A percentile compares a stretch with the other conserved stretches of the same genome.
Evolutionary conservation across 2,888 invertebrate species (phyloP).

Genomic region (Agrochola lota): DNA sequence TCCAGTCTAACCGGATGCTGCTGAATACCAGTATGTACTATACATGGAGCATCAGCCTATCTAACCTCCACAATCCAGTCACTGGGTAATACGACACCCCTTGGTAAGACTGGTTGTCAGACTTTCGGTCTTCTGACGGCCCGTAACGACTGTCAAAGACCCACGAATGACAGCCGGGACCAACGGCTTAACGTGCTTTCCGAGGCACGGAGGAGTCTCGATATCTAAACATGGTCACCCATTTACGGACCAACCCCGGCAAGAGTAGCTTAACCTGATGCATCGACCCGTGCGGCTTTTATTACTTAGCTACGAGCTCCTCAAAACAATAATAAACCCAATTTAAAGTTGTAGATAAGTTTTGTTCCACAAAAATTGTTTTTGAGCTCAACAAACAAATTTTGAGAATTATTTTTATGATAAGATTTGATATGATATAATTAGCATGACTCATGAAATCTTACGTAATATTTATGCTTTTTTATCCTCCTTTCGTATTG

Average conservation of each 20-base stretch:
- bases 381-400: background rate
- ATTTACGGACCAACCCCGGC: background rate
- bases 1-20: too few species aligned
- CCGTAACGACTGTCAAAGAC: too few species aligned
- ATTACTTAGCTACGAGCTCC: background rate
- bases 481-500: background rate
- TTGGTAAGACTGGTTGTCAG: background rate
- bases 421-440: conserved; percentile 20
- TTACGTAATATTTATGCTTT: conserved; percentile 14
- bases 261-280: background rate
- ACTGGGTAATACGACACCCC: background rate
- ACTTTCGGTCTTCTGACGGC: background rate
- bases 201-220: too few species aligned
- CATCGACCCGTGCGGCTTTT: background rate
- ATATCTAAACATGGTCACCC: too few species aligned
- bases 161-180: background rate
- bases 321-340: background rate
- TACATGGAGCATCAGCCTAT: background rate
- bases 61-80: background rate
- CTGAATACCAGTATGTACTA: too few species aligned
- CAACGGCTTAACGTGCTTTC: too few species aligned
- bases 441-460: conserved; percentile 23
- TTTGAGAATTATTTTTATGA: background rate
- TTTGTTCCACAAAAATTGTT: background rate
- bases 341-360: background rate